phyloP scores from a whole-genome alignment of 2,113 vertebrate genomes.

The Apodemus speciosus region DNA sequence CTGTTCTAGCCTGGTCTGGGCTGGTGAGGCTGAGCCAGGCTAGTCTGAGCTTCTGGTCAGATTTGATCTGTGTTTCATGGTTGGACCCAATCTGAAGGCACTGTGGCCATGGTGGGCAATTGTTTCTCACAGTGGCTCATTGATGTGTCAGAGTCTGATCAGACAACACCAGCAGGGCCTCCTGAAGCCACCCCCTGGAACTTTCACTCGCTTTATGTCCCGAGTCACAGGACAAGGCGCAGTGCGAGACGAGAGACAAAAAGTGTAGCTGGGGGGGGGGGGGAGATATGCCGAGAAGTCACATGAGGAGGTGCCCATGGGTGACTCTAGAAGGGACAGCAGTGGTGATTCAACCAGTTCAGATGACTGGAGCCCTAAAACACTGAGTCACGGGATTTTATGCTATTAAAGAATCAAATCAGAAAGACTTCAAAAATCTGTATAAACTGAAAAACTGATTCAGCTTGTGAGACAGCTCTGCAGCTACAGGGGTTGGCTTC shows the following conservation, averaged over 20 bases:
- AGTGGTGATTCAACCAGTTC: background rate
- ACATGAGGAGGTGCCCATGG: background rate
- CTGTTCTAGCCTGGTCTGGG: background rate
- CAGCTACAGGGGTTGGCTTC: too few relatives aligned
- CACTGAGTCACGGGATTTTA: background rate
- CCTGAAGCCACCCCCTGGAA: background rate
- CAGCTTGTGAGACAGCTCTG: background rate
- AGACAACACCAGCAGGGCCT: background rate
- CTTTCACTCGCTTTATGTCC: background rate
- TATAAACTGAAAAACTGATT: background rate
- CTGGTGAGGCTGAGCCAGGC: background rate
- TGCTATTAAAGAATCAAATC: background rate
- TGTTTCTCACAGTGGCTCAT: background rate
- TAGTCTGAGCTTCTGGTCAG: background rate
- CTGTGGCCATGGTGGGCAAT: too few relatives aligned
- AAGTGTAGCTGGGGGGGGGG: too few relatives aligned
- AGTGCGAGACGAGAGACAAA: background rate
- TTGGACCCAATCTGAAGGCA: background rate
- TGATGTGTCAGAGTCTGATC: background rate
- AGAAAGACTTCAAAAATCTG: background rate
- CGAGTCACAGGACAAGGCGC: background rate
- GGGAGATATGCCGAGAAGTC: background rate
- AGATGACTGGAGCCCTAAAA: background rate
- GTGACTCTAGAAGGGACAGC: background rate
- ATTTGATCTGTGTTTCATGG: background rate